phyloP scores from a whole-genome alignment of 2,797 vertebrate species.

The Ambastaia sidthimunki region DNA sequence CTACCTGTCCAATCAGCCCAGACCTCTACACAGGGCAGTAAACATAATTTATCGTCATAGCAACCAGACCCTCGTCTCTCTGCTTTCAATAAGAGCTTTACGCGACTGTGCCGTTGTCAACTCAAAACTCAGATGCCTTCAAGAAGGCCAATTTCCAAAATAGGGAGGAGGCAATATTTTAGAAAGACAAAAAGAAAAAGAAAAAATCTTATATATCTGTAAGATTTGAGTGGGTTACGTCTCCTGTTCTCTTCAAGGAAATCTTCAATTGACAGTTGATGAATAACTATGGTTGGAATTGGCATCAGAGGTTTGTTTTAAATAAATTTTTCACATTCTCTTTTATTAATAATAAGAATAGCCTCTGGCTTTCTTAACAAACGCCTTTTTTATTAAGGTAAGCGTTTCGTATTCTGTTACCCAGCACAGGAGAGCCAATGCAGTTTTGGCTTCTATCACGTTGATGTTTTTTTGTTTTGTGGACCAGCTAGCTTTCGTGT shows the following conservation, averaged over 20 bases:
- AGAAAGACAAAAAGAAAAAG: not conserved
- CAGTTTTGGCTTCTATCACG: too few species aligned
- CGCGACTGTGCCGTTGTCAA: not conserved
- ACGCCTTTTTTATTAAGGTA: too few species aligned
- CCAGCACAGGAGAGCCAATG: too few species aligned
- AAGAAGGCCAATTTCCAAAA: conserved; percentile 6
- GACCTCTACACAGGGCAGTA: conserved; percentile 2
- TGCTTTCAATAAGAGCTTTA: conserved; percentile 15
- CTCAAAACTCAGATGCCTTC: conserved; percentile 16
- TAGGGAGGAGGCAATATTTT: not conserved
- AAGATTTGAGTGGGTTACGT: not conserved
- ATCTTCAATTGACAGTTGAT: not conserved
- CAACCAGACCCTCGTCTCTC: conserved; percentile 7
- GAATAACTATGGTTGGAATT: too few species aligned
- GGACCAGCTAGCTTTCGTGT: too few species aligned
- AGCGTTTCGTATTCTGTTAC: too few species aligned
- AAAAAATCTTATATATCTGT: not conserved
- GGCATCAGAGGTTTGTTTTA: too few species aligned
- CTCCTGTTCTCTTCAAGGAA: not conserved
- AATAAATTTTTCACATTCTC: too few species aligned
- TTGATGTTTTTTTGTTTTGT: too few species aligned
- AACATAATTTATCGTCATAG: conserved; percentile 25
- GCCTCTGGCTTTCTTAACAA: too few species aligned
- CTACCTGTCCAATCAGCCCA: conserved; percentile 1
- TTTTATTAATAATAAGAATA: too few species aligned